Evolutionary conservation across 2,113 vertebrate species (phyloP).

Genomic region (Sapayoa aenigma): DNA sequence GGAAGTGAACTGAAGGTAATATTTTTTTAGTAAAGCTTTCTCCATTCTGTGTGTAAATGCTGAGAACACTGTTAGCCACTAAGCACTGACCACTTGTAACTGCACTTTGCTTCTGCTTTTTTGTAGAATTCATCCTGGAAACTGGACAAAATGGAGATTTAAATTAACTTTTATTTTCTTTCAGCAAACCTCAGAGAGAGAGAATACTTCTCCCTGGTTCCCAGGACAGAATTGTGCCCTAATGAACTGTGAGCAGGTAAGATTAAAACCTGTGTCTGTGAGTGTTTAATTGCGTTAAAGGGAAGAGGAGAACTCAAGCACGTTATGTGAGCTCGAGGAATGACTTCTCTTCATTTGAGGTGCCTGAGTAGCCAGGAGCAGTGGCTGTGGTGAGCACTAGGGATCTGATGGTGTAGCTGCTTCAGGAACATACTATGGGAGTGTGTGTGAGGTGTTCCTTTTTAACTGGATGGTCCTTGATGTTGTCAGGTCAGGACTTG

Average conservation of each 20-base stretch:
- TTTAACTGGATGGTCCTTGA: not conserved
- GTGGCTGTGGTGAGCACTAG: not conserved
- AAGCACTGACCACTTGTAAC: not conserved
- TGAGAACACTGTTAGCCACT: not conserved
- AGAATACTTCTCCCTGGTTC: slow-evolving; percentile 37
- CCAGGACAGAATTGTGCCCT: slow-evolving; percentile 23
- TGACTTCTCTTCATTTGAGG: not conserved
- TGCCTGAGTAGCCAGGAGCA: not conserved
- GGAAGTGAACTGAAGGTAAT: not conserved
- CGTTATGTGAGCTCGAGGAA: not conserved
- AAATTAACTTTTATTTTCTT: not conserved
- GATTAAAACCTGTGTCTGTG: not conserved
- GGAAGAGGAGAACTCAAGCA: not conserved
- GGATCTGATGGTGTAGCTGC: not conserved
- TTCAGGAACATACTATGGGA: not conserved
- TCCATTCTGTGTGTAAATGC: not conserved
- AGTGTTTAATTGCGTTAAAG: not conserved
- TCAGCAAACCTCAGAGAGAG: slow-evolving; percentile 61
- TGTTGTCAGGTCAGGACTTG: not conserved
- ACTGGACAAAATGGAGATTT: not conserved
- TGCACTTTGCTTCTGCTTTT: not conserved
- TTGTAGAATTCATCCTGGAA: not conserved
- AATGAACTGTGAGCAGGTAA: slow-evolving; percentile 56
- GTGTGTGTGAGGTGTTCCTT: not conserved
- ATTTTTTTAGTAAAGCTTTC: not conserved